These are phyloP conservation scores for Heliocidaris erythrogramma DNA, from an alignment of 35 echinoderm and acorn worm genomes.

Conservation along the genomic window DNA sequence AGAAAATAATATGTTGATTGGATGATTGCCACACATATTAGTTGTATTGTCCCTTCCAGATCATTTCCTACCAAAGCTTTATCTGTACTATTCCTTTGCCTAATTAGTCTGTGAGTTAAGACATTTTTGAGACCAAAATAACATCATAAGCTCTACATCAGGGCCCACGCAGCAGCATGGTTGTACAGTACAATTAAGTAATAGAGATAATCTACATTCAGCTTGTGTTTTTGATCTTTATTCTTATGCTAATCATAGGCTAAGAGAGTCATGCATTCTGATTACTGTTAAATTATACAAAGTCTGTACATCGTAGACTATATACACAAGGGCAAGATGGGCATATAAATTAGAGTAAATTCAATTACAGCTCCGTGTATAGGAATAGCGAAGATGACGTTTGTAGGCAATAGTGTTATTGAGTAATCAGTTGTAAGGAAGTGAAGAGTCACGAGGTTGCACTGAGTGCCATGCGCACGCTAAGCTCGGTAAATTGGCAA, in stretches of 20 bases:
- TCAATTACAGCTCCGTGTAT: not conserved
- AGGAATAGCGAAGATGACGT: conserved; percentile 1
- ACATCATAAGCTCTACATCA: too few species aligned
- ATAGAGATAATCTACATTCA: not conserved
- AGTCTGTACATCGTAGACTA: not conserved
- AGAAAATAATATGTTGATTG: not conserved
- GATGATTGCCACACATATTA: not conserved
- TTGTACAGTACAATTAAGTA: not conserved
- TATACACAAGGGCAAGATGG: not conserved
- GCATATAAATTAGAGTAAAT: not conserved
- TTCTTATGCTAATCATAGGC: not conserved
- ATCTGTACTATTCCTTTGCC: not conserved
- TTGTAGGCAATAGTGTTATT: not conserved
- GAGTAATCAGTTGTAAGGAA: not conserved
- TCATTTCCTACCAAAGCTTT: not conserved
- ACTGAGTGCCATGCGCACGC: not conserved
- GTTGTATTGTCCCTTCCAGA: not conserved
- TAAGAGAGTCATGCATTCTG: not conserved
- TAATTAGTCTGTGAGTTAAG: not conserved
- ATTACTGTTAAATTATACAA: not conserved
- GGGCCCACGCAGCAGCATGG: too few species aligned
- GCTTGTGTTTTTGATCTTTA: not conserved
- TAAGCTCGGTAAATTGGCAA: not conserved
- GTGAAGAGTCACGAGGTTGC: not conserved
- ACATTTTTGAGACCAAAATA: too few species aligned